Evolutionary conservation across 53 echinoderm and acorn worm genomes (phyloP), one percentile per base, ranked within the genome.

Genomic region (Zoroaster sp.): DNA sequence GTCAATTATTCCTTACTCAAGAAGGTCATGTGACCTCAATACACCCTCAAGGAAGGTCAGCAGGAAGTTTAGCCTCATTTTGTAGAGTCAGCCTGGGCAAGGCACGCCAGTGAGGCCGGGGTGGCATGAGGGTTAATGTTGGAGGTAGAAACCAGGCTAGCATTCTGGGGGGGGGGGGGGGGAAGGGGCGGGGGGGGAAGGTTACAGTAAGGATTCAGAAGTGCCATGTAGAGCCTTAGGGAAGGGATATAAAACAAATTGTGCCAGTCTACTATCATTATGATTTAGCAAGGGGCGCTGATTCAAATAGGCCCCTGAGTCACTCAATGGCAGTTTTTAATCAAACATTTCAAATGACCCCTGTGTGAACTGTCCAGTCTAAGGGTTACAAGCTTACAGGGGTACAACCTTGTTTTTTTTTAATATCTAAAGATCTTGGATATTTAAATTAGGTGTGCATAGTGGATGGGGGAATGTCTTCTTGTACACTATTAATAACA

Each of bases 1-100:
- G 65, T 79, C 79, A 79, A 63, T 79, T 79, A 79, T 54, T 63
- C 52, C 40, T 53, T 25, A 34, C 63, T 23, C 79, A 79, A 43
- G 55, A 36, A 79, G 79, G 79, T 79, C 63, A 63, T 30, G 59
- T 38, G 38, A 79, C 55, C 79, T 9, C 33, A 17, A 36, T 25
- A n/a, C n/a, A 35, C 15, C 18, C 34, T 28, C 8, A 34, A 47
- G 79, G 39, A 79, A 79, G 79, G 65, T 79, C 40, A 6, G 44
- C 79, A 59, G 79, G 79, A 79, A 79, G 79, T 79, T 59, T 79
- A 55, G 23, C 44, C 79, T 79, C 63, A 40, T 79, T 79, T 78
- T 79, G 13, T 54, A 59, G 17, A 59, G 30, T 28, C 28, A 59
- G 63, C 63, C 63, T 59, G 63, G 63, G 63, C 28, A 28, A 59